Conservation (phyloP, 2,113 vertebrate genomes). For the Lipotes vexillifer region DNA sequence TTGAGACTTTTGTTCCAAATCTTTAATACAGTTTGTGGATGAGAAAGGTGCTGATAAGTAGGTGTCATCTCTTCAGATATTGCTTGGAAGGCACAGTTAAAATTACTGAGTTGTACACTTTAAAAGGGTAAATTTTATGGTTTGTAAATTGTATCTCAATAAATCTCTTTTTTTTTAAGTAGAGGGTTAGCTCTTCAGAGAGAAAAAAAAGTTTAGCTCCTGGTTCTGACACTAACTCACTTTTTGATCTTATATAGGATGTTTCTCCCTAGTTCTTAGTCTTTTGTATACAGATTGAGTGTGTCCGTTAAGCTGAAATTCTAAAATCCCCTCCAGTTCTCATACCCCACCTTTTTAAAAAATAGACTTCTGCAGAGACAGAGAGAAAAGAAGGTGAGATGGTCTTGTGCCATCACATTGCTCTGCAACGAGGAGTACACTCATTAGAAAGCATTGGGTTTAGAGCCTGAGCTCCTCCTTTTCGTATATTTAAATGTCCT, state of each 20-base stretch:
- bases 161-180: neutral
- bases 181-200: neutral
- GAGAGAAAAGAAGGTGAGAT: neutral
- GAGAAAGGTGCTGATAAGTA: neutral
- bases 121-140: neutral
- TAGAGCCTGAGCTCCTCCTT: neutral
- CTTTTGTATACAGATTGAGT: neutral
- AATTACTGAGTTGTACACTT: neutral
- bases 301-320: neutral
- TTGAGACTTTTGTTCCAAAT: neutral
- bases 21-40: neutral
- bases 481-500: neutral
- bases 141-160: neutral
- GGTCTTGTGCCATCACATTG: fast-evolving
- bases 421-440: neutral
- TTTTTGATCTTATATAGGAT: neutral
- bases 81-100: neutral
- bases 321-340: neutral
- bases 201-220: neutral
- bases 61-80: neutral
- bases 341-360: neutral
- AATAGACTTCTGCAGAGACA: neutral
- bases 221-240: neutral
- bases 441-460: neutral
- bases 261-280: neutral